Evolutionary conservation across 2,797 vertebrate species (phyloP), one percentile per base, ranked within the genome.

Genomic region (Pterois miles): DNA sequence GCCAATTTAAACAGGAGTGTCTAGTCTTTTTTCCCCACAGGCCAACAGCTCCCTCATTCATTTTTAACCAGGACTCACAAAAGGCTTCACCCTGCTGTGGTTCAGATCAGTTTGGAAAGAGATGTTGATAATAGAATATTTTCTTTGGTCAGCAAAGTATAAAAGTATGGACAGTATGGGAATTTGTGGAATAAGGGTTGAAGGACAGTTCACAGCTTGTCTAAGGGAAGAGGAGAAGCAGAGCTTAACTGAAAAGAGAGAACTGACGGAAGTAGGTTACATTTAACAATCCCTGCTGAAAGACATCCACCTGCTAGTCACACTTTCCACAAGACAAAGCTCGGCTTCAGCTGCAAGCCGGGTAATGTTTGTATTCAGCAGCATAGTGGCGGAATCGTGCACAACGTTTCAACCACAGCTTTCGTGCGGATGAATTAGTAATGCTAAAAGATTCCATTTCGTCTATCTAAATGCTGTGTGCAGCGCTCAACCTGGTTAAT

Each of bases 401-500:
- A 69, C 81, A 50, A 66, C 54, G 54, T 88, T 70, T 88, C 75
- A 78, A 78, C 82, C 77, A 64, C 87, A 71, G 83, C 79, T 84
- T 88, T 85, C 81, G 84, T 36, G 78, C 11, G 69, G 86, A 94
- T 95, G 86, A 95, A 95, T 95, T 93, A 93, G 93, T 94, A 93
- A 94, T 94, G 91, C 91, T 94, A 90, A 94, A 94, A 94, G 91
- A 94, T 91, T 93, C 89, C 86, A 82, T 92, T 91, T 92, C 80
- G 86, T 93, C 87, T 86, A 85, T 92, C 89, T 90, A 93, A 94
- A 95, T 87, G 90, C 90, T 73, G 86, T 85, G 84, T 82, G 82
- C 81, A n/a, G 83, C 59, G 82, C 90, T 88, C 81, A 86, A 86
- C 84, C 91, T 90, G 88, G 95, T 97, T 97, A 97, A 97, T 97